Conservation (phyloP, 2,888 invertebrate species). For the Balanococcus diminutus region DNA sequence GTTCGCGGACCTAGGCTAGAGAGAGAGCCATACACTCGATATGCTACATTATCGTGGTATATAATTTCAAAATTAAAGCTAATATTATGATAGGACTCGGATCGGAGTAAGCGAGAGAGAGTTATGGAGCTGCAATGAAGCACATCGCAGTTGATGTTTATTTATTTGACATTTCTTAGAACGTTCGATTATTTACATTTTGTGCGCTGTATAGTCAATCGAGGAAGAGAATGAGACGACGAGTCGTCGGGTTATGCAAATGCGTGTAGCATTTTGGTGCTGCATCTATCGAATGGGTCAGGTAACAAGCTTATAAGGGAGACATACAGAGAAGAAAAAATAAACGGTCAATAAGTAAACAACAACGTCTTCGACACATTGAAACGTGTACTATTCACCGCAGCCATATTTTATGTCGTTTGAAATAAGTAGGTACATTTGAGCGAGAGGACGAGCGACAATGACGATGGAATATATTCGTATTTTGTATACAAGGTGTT, state of each 20-base stretch:
- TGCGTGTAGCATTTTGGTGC: neutral
- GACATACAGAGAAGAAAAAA: neutral
- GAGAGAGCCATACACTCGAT: too few species aligned
- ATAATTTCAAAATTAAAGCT: constrained; percentile 38
- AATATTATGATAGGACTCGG: constrained; percentile 28
- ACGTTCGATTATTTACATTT: constrained; percentile 33
- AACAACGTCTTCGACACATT: neutral
- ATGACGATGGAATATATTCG: neutral
- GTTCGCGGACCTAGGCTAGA: neutral
- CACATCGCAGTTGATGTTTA: neutral
- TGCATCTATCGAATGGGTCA: neutral
- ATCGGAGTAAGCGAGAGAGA: neutral
- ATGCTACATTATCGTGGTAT: constrained; percentile 1
- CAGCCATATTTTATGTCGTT: neutral
- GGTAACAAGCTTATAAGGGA: neutral
- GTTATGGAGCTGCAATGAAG: neutral
- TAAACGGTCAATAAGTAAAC: constrained; percentile 38
- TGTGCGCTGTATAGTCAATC: neutral
- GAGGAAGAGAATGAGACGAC: neutral
- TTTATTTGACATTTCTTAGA: constrained; percentile 37
- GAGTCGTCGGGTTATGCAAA: constrained; percentile 3
- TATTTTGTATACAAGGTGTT: too few species aligned
- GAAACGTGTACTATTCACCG: neutral
- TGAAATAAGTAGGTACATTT: neutral
- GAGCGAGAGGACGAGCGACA: neutral